Evolutionary conservation across 1,140 invertebrate genomes (phyloP).

Genomic region (Bombus affinis): DNA sequence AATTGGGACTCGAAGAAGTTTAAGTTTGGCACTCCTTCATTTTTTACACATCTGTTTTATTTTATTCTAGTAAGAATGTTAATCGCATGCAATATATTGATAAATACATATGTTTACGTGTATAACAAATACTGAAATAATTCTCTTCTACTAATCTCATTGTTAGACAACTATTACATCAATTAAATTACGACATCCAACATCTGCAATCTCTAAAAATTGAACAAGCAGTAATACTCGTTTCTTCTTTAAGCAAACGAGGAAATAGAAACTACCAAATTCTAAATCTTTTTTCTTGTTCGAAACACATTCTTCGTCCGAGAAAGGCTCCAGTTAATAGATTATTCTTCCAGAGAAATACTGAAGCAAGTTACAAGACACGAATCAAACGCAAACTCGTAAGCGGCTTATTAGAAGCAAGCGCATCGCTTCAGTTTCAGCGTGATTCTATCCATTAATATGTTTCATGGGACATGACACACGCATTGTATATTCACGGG

Average conservation of each 20-base stretch:
- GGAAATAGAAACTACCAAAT: not conserved
- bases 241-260: not conserved
- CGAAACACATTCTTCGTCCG: not conserved
- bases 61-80: too few relatives aligned
- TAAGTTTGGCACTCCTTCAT: too few relatives aligned
- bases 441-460: constrained; percentile 23
- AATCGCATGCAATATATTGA: too few relatives aligned
- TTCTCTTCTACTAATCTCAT: too few relatives aligned
- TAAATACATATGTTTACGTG: too few relatives aligned
- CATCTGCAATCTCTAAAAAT: not conserved
- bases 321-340: not conserved
- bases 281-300: not conserved
- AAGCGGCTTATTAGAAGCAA: constrained; percentile 46
- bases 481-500: not conserved
- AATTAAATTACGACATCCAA: not conserved
- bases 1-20: not conserved
- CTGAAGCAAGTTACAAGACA: too few relatives aligned
- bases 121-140: too few relatives aligned
- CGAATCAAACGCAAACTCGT: constrained; percentile 16
- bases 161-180: too few relatives aligned
- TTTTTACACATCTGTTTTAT: too few relatives aligned
- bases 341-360: not conserved
- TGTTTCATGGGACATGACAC: constrained; percentile 2
- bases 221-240: not conserved
- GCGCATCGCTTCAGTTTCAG: not conserved